Evolutionary conservation across 1,140 invertebrate species (phyloP).

Genomic region (Ceratina calcarata): DNA sequence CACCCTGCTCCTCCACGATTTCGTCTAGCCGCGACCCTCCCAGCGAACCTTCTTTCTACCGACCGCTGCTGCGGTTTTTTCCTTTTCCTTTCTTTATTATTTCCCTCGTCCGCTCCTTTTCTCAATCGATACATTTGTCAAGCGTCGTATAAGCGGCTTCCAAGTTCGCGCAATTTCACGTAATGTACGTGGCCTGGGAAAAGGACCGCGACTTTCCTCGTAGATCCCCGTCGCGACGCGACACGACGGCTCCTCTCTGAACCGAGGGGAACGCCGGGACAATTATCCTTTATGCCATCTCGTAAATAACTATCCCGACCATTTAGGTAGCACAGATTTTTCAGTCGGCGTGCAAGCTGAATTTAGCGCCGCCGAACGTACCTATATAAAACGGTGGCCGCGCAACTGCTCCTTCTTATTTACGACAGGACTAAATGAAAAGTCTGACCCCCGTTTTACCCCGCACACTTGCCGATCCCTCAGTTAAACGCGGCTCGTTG

Average conservation of each 20-base stretch:
- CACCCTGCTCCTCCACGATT: neutral
- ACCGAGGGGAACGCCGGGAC: constrained; percentile 27
- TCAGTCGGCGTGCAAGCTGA: constrained; percentile 23
- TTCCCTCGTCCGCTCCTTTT: constrained; percentile 2
- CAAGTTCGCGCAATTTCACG: constrained; percentile 55
- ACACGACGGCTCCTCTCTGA: neutral
- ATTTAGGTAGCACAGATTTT: constrained; percentile 54
- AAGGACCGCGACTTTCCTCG: constrained; percentile 31
- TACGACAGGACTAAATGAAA: constrained; percentile 60
- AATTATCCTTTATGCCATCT: constrained; percentile 53
- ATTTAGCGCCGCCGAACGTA: constrained; percentile 39
- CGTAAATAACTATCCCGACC: constrained; percentile 59
- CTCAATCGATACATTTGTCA: constrained; percentile 61
- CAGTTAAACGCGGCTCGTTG: neutral
- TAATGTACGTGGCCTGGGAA: constrained; percentile 41
- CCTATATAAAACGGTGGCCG: neutral
- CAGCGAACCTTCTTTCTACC: neutral
- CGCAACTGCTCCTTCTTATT: constrained; percentile 56
- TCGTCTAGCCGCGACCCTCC: neutral
- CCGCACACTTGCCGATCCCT: neutral
- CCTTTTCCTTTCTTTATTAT: neutral
- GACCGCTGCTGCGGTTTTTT: constrained; percentile 30
- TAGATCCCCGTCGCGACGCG: constrained; percentile 16
- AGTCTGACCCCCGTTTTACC: constrained; percentile 7
- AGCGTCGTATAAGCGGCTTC: constrained; percentile 31